A percentile compares a stretch with the other conserved stretches of the same genome.
Evolutionary conservation across 2,888 invertebrate genomes (phyloP).

Genomic region (Ypsolopha scabrella): DNA sequence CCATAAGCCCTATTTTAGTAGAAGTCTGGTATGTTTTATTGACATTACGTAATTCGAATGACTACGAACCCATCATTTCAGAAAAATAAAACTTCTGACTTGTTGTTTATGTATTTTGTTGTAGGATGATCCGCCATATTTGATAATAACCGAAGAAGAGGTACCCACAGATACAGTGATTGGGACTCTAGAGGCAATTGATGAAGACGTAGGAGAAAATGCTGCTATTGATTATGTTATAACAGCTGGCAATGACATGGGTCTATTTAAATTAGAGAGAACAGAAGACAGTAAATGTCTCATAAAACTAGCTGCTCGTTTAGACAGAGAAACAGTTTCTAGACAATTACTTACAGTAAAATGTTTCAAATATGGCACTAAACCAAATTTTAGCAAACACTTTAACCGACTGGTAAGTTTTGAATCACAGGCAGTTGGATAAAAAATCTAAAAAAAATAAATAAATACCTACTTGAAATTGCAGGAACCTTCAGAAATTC

Average conservation of each 20-base stretch:
- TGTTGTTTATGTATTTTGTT: background rate
- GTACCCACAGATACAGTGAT: constrained; percentile 74
- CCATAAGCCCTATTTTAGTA: constrained; percentile 78
- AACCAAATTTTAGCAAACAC: constrained; percentile 49
- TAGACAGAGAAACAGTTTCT: constrained; percentile 75
- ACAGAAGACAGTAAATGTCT: constrained; percentile 74
- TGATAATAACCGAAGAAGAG: constrained; percentile 76
- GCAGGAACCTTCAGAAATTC: constrained; percentile 77
- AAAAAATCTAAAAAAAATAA: background rate
- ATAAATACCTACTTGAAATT: constrained; percentile 14
- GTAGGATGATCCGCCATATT: constrained; percentile 75
- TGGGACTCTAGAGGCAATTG: constrained; percentile 77
- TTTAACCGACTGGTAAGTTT: constrained; percentile 72
- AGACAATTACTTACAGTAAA: constrained; percentile 74
- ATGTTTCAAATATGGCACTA: constrained; percentile 72
- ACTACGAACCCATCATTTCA: too few relatives aligned
- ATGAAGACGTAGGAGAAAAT: constrained; percentile 81
- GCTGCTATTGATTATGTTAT: constrained; percentile 81
- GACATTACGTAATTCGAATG: background rate
- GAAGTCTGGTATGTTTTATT: constrained; percentile 68
- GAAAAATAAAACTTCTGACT: too few relatives aligned
- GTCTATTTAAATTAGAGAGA: constrained; percentile 72
- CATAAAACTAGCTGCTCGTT: constrained; percentile 69
- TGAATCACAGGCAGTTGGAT: too few relatives aligned
- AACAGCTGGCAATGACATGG: constrained; percentile 77